Evolutionary conservation across 2,888 invertebrate species (phyloP).

Genomic region (Axea sp.): DNA sequence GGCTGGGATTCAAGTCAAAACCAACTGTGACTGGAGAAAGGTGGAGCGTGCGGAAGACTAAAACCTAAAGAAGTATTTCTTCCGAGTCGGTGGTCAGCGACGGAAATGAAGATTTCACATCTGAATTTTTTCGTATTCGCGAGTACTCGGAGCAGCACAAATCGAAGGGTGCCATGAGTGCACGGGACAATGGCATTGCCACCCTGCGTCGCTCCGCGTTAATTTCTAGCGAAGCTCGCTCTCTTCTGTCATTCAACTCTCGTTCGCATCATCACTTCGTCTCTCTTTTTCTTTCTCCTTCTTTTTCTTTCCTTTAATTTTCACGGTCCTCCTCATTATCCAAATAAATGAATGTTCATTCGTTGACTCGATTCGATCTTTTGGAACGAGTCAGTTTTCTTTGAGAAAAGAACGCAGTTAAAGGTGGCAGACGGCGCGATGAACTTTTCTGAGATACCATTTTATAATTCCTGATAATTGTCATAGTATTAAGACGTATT

Average conservation of each 20-base stretch:
- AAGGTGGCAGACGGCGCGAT: too few species aligned
- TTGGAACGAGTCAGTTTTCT: slow-evolving; percentile 59
- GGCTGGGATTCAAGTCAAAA: slow-evolving; percentile 59
- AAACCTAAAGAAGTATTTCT: slow-evolving; percentile 78
- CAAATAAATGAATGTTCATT: slow-evolving; percentile 70
- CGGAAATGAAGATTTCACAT: slow-evolving; percentile 78
- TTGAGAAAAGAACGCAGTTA: slow-evolving; percentile 50
- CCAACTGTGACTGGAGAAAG: slow-evolving; percentile 31
- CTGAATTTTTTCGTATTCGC: slow-evolving; percentile 75
- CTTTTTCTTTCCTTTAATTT: slow-evolving; percentile 46
- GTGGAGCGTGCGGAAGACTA: slow-evolving; percentile 20
- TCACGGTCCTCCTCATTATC: slow-evolving; percentile 69
- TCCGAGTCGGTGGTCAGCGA: slow-evolving; percentile 75
- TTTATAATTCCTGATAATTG: too few species aligned
- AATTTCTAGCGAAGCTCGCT: slow-evolving; percentile 70
- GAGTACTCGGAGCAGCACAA: slow-evolving; percentile 59
- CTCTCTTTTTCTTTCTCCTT: slow-evolving; percentile 29
- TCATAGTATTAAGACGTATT: too few species aligned
- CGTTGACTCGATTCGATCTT: slow-evolving; percentile 76
- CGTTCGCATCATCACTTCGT: slow-evolving; percentile 53
- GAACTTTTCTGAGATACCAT: too few species aligned
- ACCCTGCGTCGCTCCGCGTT: slow-evolving; percentile 73
- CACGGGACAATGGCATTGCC: slow-evolving; percentile 71
- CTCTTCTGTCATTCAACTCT: slow-evolving; percentile 49
- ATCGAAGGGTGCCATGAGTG: slow-evolving; percentile 66